A percentile compares a stretch with the other conserved stretches of the same genome.
phyloP scores from a whole-genome alignment of 1,140 invertebrate species.

The Acromyrmex echinatior region DNA sequence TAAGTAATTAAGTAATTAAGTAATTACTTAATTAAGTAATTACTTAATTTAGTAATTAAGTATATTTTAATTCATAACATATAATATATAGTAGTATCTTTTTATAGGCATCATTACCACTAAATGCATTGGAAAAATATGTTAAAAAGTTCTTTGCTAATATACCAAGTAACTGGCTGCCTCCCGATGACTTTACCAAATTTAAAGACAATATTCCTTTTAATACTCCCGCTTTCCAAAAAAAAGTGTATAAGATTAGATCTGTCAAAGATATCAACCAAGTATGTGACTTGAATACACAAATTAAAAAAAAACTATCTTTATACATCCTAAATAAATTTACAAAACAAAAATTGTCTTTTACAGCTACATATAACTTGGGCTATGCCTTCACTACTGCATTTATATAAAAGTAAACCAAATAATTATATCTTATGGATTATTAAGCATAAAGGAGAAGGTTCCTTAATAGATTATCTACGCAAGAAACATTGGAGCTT shows the following conservation, averaged over 20 bases:
- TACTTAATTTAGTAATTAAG: background rate
- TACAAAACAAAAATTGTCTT: background rate
- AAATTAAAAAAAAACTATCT: background rate
- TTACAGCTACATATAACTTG: slow-evolving; percentile 92
- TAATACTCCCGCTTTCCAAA: slow-evolving; percentile 89
- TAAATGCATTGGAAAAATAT: slow-evolving; percentile 91
- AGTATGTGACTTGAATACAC: slow-evolving; percentile 79
- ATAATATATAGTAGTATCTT: background rate
- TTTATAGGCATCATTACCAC: slow-evolving; percentile 90
- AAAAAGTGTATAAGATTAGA: slow-evolving; percentile 92
- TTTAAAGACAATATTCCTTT: slow-evolving; percentile 87
- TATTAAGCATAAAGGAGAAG: slow-evolving; percentile 95
- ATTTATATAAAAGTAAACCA: slow-evolving; percentile 92
- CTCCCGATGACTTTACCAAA: slow-evolving; percentile 88
- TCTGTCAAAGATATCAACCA: slow-evolving; percentile 91
- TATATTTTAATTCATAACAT: background rate
- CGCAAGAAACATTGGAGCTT: slow-evolving; percentile 94
- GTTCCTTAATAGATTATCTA: slow-evolving; percentile 94
- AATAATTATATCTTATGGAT: slow-evolving; percentile 93
- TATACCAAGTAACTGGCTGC: slow-evolving; percentile 89
- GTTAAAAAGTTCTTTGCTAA: slow-evolving; percentile 89
- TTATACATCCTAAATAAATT: background rate
- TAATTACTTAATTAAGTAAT: no score
- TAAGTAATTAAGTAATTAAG: no score
- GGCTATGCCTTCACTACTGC: slow-evolving; percentile 92